Conservation (phyloP, 2,113 vertebrate species). For the Semnornis frantzii region DNA sequence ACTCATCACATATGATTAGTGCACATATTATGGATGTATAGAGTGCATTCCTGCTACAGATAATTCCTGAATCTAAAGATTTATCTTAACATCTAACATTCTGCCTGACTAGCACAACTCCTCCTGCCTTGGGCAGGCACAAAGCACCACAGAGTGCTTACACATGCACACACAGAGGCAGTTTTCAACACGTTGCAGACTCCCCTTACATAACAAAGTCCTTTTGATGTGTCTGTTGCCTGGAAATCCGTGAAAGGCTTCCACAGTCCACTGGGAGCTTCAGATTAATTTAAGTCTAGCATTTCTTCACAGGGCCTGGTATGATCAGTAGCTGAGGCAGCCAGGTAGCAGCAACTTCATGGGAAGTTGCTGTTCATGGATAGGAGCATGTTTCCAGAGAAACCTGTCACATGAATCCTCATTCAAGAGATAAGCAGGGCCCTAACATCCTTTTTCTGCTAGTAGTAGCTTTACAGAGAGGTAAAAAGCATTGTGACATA, state of each 20-base stretch:
- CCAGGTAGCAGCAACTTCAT: not conserved
- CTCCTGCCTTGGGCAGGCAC: not conserved
- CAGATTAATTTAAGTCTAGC: not conserved
- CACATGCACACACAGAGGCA: not conserved
- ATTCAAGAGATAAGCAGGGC: not conserved
- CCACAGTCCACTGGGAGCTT: not conserved
- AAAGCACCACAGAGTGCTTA: not conserved
- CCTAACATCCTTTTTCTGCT: not conserved
- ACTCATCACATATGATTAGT: not conserved
- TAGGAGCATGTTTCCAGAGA: not conserved
- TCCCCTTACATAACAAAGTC: not conserved
- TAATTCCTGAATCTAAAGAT: not conserved
- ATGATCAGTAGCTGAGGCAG: not conserved
- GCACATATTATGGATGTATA: not conserved
- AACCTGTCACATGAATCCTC: not conserved
- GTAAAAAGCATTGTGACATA: not conserved
- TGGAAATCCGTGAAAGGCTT: not conserved
- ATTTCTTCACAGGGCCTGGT: not conserved
- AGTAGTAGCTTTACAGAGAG: not conserved
- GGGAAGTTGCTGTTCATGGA: not conserved
- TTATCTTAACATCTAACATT: not conserved
- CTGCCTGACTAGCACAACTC: not conserved
- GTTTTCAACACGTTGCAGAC: not conserved
- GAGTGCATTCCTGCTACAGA: not conserved
- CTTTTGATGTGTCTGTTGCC: slow-evolving; percentile 11